Base-by-base conservation (phyloP, 2,797 vertebrate genomes). In the Myripristis jacobus region DNA sequence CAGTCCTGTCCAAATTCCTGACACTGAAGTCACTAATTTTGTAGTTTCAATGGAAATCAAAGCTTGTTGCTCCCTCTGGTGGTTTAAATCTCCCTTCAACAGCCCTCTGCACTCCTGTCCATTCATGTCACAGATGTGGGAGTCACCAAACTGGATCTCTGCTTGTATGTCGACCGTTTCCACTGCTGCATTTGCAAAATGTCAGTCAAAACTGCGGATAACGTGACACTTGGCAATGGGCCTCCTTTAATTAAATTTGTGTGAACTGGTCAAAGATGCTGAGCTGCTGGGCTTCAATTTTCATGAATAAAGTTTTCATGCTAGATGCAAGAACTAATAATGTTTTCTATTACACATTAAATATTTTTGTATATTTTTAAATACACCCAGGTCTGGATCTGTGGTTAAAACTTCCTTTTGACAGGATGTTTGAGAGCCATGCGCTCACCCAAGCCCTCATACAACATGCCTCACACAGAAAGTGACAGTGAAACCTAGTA, bases 11-110 rank as follows among this genome's bases (percentile, higher is more conserved):
- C 4, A 55, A 56, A 52, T 19, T 34, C 38, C n/a, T 48, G 6
- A 57, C 29, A 29, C 64, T 50, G 57, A 22, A 50, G 51, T 70
- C 71, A 75, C 44, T 27, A 52, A 74, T 78, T 77, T 78, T 60
- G 66, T 21, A 52, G 46, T 53, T 77, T 66, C 52, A 15, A 3
- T 19, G 68, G 70, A 75, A 85, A 73, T 82, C 61, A 80, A 78
- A 86, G 73, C 61, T 56, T 64, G 73, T 64, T 87, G 85, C 86
- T 85, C 85, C 83, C 88, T 89, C 85, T 89, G 75, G 71, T 89
- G 85, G 82, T 51, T 81, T 70, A 69, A n/a, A 5, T 55, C 38
- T 72, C 75, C 66, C 79, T 78, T 53, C n/a, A 71, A 57, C 61
- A 4, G 61, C 16, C 3, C 12, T 61, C 55, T 58, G 24, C 72